phyloP scores from a whole-genome alignment of 1,140 invertebrate genomes.

The Cherax quadricarinatus region DNA sequence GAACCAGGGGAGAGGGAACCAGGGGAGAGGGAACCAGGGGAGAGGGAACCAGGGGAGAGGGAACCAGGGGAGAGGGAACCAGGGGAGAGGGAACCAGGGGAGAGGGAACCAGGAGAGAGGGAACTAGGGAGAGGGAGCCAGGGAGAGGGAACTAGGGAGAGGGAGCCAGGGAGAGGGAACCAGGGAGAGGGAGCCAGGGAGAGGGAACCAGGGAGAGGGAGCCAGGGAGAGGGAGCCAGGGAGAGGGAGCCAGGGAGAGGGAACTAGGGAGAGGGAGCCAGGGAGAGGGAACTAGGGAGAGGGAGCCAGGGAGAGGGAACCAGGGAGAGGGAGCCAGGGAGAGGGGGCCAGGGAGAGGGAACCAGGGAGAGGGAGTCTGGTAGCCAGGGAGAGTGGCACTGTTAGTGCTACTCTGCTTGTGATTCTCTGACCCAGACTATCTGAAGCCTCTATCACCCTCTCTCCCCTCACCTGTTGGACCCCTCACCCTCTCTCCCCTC shows the following conservation, averaged over 20 bases:
- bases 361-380: neutral
- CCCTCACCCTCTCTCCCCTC: no score
- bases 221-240: neutral
- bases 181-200: neutral
- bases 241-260: neutral
- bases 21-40: neutral
- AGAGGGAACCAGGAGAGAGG: neutral
- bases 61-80: neutral
- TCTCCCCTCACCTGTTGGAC: no score
- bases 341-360: neutral
- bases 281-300: neutral
- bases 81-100: neutral
- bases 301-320: neutral
- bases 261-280: neutral
- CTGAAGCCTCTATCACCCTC: no score
- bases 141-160: neutral
- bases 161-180: no score
- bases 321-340: neutral
- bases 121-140: neutral
- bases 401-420: no score
- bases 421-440: no score
- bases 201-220: neutral
- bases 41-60: neutral
- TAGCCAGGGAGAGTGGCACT: neutral
- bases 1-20: neutral